phyloP scores from a whole-genome alignment of 2,113 vertebrate genomes.

The Danio rerio region GRCz12tu NC_133198.1:31114001-31114500 shows the following conservation, averaged over 20 bases:
- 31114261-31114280: slow-evolving; percentile 56
- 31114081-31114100: no score
- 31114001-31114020: no score
- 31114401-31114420: slow-evolving; percentile 46
- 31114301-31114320: slow-evolving; percentile 62
- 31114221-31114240: slow-evolving; percentile 32
- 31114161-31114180: no score
- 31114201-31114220: no score
- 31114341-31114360: slow-evolving; percentile 55
- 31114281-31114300: slow-evolving; percentile 60
- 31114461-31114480: slow-evolving; percentile 66
- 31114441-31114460: slow-evolving; percentile 59
- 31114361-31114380: slow-evolving; percentile 22
- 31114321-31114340: slow-evolving; percentile 57
- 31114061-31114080: no score
- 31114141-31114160: no score
- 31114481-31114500: slow-evolving; percentile 58
- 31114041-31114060: no score
- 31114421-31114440: slow-evolving; percentile 41
- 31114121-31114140: no score
- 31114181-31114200: no score
- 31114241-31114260: slow-evolving; percentile 6
- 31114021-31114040: no score
- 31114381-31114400: slow-evolving; percentile 43
- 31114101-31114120: no score